Conservation (phyloP, 2,888 invertebrate genomes). For the Cremastobaeus sp. region DNA sequence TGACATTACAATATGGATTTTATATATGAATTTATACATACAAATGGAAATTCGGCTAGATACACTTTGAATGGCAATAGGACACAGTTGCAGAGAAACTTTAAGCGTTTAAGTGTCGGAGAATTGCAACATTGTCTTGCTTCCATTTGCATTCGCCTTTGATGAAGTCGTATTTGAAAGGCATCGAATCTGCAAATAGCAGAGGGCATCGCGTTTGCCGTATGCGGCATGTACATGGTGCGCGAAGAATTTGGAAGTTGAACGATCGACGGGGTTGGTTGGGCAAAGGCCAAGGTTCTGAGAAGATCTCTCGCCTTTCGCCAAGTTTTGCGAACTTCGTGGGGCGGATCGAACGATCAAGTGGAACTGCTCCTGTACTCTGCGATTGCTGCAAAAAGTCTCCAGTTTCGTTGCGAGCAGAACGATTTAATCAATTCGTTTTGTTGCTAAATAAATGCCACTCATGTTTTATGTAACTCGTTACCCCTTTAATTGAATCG, state of each 20-base stretch:
- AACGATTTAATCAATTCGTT: not conserved
- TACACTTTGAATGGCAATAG: too few species aligned
- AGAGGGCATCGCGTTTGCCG: not conserved
- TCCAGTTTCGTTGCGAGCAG: too few species aligned
- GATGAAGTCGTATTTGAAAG: slow-evolving; percentile 24
- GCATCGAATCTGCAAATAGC: slow-evolving; percentile 17
- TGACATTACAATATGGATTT: too few species aligned
- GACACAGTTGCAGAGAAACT: too few species aligned
- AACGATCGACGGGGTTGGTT: slow-evolving; percentile 12
- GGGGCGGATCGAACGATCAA: slow-evolving; percentile 2
- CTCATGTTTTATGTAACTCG: not conserved
- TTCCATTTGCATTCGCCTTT: slow-evolving; percentile 27
- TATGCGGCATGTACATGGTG: slow-evolving; percentile 23
- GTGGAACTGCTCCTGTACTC: too few species aligned
- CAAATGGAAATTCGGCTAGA: too few species aligned
- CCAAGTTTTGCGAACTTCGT: slow-evolving; percentile 10
- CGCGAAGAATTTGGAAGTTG: slow-evolving; percentile 20
- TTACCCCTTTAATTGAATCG: not conserved
- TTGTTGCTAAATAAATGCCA: not conserved
- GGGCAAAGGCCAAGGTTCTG: slow-evolving; percentile 27
- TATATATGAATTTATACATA: too few species aligned
- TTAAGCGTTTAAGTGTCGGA: slow-evolving; percentile 21
- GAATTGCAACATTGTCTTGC: slow-evolving; percentile 26
- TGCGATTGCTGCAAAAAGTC: too few species aligned
- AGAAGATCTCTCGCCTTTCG: slow-evolving; percentile 12